Conservation (phyloP, 2,797 vertebrate species). For the Lacerta viridis region DNA sequence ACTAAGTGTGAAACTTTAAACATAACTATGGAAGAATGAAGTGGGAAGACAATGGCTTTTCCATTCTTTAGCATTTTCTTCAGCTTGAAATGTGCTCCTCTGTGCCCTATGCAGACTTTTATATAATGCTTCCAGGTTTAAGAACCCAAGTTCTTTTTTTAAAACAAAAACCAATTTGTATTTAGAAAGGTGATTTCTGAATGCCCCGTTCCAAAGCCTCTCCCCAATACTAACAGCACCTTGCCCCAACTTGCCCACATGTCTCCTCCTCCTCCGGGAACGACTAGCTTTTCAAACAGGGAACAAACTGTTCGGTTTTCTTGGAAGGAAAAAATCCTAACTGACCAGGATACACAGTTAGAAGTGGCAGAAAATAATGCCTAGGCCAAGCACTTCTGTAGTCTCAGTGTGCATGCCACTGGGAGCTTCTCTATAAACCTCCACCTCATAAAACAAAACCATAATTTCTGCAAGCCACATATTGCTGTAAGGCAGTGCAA, state of each 20-base stretch:
- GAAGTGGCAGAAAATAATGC: not conserved
- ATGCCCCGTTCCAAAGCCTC: not conserved
- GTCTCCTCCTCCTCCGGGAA: not conserved
- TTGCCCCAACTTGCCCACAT: not conserved
- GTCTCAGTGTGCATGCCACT: not conserved
- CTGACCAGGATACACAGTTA: not conserved
- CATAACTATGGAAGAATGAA: not conserved
- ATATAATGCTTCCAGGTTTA: too few relatives aligned
- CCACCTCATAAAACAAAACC: not conserved
- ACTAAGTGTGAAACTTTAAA: not conserved
- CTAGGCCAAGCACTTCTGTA: not conserved
- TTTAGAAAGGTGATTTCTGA: too few relatives aligned
- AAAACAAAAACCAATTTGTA: too few relatives aligned
- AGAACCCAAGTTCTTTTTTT: too few relatives aligned
- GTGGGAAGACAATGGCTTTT: not conserved
- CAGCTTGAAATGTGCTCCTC: too few relatives aligned
- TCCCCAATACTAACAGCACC: not conserved
- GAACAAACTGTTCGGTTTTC: not conserved
- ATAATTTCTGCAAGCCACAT: slow-evolving; percentile 16
- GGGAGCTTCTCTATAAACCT: not conserved
- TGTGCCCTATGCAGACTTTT: too few relatives aligned
- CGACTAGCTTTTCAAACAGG: not conserved
- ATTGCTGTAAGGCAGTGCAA: not conserved
- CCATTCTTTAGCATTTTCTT: not conserved
- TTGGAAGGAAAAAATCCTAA: not conserved